A percentile compares a stretch with the other conserved stretches of the same genome.
phyloP scores from a whole-genome alignment of 2,797 vertebrate genomes.

The Thripadectes ignobilis region DNA sequence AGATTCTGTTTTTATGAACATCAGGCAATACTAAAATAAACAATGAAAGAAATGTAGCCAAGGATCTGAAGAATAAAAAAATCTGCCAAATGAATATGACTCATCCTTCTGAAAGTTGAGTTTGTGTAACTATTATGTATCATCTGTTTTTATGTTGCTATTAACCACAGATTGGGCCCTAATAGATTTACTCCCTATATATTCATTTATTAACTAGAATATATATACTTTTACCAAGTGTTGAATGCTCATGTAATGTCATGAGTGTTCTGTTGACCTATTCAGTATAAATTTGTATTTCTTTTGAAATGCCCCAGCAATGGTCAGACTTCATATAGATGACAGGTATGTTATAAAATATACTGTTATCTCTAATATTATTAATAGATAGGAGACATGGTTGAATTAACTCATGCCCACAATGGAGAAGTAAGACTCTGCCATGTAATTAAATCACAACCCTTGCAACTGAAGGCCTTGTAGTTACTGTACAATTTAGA shows the following conservation, averaged over 20 bases:
- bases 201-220: not conserved
- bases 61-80: not conserved
- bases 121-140: not conserved
- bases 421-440: not conserved
- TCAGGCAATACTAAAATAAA: not conserved
- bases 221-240: not conserved
- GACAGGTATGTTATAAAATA: not conserved
- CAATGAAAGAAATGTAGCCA: not conserved
- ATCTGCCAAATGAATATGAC: not conserved
- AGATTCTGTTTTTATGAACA: not conserved
- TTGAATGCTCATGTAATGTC: not conserved
- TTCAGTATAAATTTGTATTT: not conserved
- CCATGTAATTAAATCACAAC: not conserved
- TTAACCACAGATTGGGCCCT: not conserved
- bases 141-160: not conserved
- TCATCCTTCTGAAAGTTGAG: not conserved
- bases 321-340: not conserved
- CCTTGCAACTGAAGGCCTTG: not conserved
- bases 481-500: not conserved
- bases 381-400: not conserved
- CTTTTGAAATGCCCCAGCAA: not conserved
- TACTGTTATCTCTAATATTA: not conserved
- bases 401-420: not conserved
- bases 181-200: not conserved
- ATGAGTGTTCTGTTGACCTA: not conserved